Base-by-base conservation (phyloP, 2,888 invertebrate species). In the Augochlorella aurata region DNA sequence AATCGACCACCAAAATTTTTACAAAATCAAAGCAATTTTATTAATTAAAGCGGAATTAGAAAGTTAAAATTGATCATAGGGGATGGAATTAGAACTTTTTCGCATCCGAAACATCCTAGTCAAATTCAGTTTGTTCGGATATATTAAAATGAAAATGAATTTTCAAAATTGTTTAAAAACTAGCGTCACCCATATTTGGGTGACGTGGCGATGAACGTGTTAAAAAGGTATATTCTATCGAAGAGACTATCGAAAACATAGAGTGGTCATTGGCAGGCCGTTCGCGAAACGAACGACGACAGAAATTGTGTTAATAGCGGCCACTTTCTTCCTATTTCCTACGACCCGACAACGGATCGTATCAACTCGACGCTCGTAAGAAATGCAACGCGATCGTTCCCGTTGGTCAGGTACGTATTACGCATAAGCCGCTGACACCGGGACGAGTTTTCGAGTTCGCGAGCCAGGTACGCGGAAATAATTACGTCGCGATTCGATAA, bases 401-500 rank as follows among this genome's bases (percentile, higher is more conserved):
- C 63, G 47, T 24, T 52, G 9, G 47, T 1, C 18, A n/a, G 47
- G 5, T 49, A 72, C 8, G 61, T 52, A 38, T 45, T 12, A 61
- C 61, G 24, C 16, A 44, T 14, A 38, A 29, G 44, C 44, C 18
- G 38, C 14, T 38, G 5, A 24, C 24, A 38, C 24, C 29, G 38
- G 58, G 68, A 68, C 67, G 52, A 14, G 50, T 72, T 81, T 82
- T 83, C 76, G 21, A 50, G 44, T 66, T 24, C 66, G 38, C 49
- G 68, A 16, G 63, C 50, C 47, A 47, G 72, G 73, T 78, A 87
- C 82, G 87, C 85, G 88, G 88, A 88, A 89, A 89, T 89, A 87
- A 88, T 88, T 88, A 88, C 77, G 73, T 9, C 74, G 58, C 73
- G 87, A 87, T 85, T 81, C 87, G 85, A 89, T 84, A 82, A 84